Base-by-base conservation (phyloP, 2,113 vertebrate genomes). In the Rynchops niger region DNA sequence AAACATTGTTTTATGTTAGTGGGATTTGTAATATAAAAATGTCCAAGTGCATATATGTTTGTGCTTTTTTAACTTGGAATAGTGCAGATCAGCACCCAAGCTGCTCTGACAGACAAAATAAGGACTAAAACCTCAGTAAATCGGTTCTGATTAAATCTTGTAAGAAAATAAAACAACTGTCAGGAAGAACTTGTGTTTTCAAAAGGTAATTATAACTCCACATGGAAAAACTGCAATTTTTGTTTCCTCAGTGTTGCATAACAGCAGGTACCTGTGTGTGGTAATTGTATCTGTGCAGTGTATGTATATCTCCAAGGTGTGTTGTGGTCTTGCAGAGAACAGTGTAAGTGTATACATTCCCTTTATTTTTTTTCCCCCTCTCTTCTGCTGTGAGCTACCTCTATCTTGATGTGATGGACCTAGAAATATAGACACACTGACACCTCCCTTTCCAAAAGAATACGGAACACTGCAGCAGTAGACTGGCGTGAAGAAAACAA, bases 101-200 rank as follows among this genome's bases (percentile, higher is more conserved):
- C 74, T n/a, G n/a, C n/a, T n/a, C n/a, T n/a, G n/a, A n/a, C 94
- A 96, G 88, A 65, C 55, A 93, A 97, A 95, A 85, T 71, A 92
- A 92, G 55, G 50, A 67, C 77, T 82, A 43, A 95, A 95, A 94
- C 69, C 82, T 82, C 86, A 93, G 59, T 87, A 73, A 82, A 91
- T 88, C 69, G 50, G 50, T 82, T 96, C 42, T 93, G 85, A 95
- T 94, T 95, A 86, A 82, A 84, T 93, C 85, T 96, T 61, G 5
- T 58, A 94, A 90, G 79, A 94, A 96, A 97, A 91, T 77, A 62
- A 84, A 91, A 62, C 56, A 83, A 55, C 59, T 95, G 93, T 88
- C 95, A 97, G 84, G 82, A 85, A 89, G 84, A 91, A 69, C 56
- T 95, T 83, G 55, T 91, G 84, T 93, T 97, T 97, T 96, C 66